Base-by-base conservation (phyloP, 2,888 invertebrate genomes). In the Eilema sororculum region DNA sequence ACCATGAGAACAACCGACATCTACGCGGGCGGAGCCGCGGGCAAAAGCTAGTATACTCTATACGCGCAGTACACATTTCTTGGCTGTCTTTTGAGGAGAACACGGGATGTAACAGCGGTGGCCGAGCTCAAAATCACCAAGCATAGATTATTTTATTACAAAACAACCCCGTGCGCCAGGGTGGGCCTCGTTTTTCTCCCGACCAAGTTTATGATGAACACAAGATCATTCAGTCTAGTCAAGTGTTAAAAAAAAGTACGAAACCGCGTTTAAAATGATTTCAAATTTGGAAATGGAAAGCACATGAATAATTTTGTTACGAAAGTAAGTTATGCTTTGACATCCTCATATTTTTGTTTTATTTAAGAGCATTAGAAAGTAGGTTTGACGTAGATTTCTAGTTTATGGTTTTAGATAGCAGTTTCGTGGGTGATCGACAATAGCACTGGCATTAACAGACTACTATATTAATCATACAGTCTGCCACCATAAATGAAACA, bases 271-370 rank as follows among this genome's bases (percentile, higher is more conserved):
- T 3, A 46, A 46, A 46, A 46, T 16, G 5, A 46, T 46, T 20
- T 46, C 28, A 58, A 22, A 25, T 59, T 59, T 37, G 0, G 33
- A 41, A 66, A 64, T 69, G 24, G 60, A 41, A 41, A 41, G 41
- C 41, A 41, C 41, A 16, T 41, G 41, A 41, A 41, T 41, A 41
- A 30, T 59, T 62, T 56, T 0, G 41, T 33, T 64, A 61, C 65
- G 24, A 63, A 52, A 52, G 52, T 52, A 67, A 73, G 64, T 33
- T 64, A 72, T 57, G 33, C 28, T 52, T 67, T 30, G 52, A 52
- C 60, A 61, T 61, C 30, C 22, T 22, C 16, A 33, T n/a, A n/a
- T 67, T 16, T 65, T 67, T 41, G 20, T 66, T 52, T 52, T 9
- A n/a, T 52, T 52, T n/a, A 8, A 52, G 33, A 61, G 52, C 46